phyloP scores from a whole-genome alignment of 1,140 invertebrate species.

The Platorchestia sp. region DNA sequence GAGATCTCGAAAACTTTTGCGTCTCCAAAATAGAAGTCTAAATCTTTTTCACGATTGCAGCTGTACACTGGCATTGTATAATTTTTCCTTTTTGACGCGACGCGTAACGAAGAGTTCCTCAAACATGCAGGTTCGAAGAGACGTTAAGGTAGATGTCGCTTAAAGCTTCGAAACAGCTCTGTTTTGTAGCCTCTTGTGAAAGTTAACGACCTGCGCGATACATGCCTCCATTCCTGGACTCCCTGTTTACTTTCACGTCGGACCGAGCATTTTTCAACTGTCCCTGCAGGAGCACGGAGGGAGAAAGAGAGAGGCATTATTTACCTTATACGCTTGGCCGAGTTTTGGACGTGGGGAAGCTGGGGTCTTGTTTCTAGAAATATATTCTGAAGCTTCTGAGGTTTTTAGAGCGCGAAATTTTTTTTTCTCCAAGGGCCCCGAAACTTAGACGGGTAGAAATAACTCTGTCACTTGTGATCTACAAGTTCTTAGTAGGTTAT shows the following conservation, averaged over 20 bases:
- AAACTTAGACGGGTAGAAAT: background rate
- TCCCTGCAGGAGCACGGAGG: background rate
- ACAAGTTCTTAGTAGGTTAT: background rate
- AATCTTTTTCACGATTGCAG: no score
- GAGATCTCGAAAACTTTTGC: no score
- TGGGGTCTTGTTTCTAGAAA: background rate
- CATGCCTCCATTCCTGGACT: background rate
- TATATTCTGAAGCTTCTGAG: background rate
- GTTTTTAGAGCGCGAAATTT: background rate
- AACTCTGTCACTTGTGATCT: background rate
- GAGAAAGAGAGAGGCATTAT: background rate
- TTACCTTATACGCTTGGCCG: conserved; percentile 6
- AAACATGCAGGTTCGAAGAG: background rate
- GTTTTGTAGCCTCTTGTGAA: background rate
- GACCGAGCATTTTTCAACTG: background rate
- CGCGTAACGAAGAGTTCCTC: no score
- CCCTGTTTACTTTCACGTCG: background rate
- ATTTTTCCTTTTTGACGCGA: no score
- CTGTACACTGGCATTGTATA: no score
- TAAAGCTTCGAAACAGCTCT: background rate
- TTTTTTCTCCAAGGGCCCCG: background rate
- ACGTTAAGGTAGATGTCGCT: background rate
- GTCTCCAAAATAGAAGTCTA: no score
- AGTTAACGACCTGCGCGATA: background rate
- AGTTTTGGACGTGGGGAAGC: background rate